These are phyloP conservation scores for Vanessa tameamea DNA, from an alignment of 1,140 invertebrate genomes.

Conservation along the genomic window DNA sequence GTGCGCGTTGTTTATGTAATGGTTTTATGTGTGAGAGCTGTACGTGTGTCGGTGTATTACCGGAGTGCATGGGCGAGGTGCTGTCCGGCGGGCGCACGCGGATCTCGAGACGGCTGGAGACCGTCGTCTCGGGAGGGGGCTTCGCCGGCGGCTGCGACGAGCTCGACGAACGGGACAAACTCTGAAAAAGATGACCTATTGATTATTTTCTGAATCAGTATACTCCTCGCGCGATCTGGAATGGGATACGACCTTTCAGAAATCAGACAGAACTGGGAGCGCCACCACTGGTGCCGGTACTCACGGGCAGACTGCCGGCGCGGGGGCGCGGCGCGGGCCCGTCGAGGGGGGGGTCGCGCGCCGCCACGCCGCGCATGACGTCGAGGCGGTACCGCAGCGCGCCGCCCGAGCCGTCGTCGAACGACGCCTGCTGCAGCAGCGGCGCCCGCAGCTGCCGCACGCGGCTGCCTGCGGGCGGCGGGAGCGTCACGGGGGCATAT, in stretches of 20 bases:
- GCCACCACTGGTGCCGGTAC: constrained; percentile 15
- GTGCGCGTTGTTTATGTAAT: neutral
- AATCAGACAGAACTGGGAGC: neutral
- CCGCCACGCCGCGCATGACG: constrained; percentile 89
- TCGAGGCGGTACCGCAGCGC: constrained; percentile 87
- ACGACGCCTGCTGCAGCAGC: constrained; percentile 90
- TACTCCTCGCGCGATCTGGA: too few relatives aligned
- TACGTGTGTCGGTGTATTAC: constrained; percentile 34
- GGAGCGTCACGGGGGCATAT: too few relatives aligned
- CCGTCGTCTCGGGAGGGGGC: constrained; percentile 78
- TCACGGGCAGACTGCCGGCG: constrained; percentile 53
- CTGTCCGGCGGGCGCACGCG: constrained; percentile 83
- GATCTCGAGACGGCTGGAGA: constrained; percentile 91
- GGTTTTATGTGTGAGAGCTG: neutral
- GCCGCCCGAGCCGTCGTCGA: constrained; percentile 85
- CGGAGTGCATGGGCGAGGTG: constrained; percentile 63
- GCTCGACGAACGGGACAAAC: constrained; percentile 50
- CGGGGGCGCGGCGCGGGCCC: constrained; percentile 35
- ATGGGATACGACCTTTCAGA: too few relatives aligned
- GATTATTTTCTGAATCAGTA: too few relatives aligned
- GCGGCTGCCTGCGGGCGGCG: constrained; percentile 59
- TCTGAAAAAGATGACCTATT: constrained; percentile 25
- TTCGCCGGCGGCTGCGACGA: constrained; percentile 41
- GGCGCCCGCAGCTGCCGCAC: constrained; percentile 83
- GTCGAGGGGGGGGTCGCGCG: constrained; percentile 44